Evolutionary conservation across 2,113 vertebrate species (phyloP).

Genomic region (Eptesicus fuscus): DNA sequence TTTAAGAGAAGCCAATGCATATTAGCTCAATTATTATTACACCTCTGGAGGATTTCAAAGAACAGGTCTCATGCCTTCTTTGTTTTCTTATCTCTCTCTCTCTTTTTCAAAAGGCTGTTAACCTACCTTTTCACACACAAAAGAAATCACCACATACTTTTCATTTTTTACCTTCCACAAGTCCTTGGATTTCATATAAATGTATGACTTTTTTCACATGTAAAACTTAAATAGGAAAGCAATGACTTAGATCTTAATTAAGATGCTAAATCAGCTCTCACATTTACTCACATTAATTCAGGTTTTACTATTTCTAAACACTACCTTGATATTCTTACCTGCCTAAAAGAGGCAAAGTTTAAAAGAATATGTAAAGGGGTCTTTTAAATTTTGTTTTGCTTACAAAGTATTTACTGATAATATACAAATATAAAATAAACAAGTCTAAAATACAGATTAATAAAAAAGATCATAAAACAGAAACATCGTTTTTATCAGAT

Average conservation of each 20-base stretch:
- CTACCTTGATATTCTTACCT: not conserved
- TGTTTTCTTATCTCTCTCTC: constrained; percentile 4
- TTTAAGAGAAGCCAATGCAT: constrained; percentile 34
- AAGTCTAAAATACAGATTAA: constrained; percentile 9
- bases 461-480: not conserved
- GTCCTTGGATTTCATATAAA: constrained; percentile 20
- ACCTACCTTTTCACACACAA: not conserved
- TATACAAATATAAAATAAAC: not conserved
- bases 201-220: not conserved
- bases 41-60: constrained; percentile 44
- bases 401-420: not conserved
- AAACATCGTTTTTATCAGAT: not conserved
- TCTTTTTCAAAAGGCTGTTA: not conserved
- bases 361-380: not conserved
- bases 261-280: constrained; percentile 16
- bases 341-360: not conserved
- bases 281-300: not conserved
- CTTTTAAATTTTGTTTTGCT: constrained; percentile 39
- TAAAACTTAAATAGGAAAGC: not conserved
- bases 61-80: not conserved
- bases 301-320: constrained; percentile 10
- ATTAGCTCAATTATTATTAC: constrained; percentile 43
- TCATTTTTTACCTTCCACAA: constrained; percentile 25
- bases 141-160: not conserved
- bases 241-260: constrained; percentile 19